Evolutionary conservation across 2,797 vertebrate species (phyloP), one percentile per base, ranked within the genome.

Genomic region (Sebastes glaucus): DNA sequence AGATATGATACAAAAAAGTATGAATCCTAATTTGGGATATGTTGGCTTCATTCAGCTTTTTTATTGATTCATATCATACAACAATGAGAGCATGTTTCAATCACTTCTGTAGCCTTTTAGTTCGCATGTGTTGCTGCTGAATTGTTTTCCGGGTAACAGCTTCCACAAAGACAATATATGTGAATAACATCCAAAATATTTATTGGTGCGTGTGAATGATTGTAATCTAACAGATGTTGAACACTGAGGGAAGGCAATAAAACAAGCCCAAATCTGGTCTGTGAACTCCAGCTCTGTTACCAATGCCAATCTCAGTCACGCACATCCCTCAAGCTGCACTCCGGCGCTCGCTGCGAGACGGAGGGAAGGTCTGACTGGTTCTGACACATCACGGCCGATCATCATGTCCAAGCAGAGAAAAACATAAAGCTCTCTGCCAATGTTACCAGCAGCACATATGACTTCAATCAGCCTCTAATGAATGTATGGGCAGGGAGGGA

Each of bases 281-380:
- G 81, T 69, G 82, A 77, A 86, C 85, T 87, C 61, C 64, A 77
- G 74, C 80, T 76, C 63, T 61, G 71, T 60, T 78, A 61, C 46
- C 73, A 57, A 83, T 88, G 92, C 93, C 94, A 93, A 81, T 75
- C 88, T 82, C 83, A 89, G 92, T 94, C 94, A 94, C 90, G 92
- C 93, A 92, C 85, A 89, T 79, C 82, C 80, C 84, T 73, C 66
- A 32, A 83, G 67, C 74, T 67, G 59, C 59, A 32, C 72, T 74
- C 55, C 28, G 57, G 60, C 84, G 33, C 25, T 56, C 28, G 62
- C 59, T 63, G 55, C 6, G 20, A 59, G 35, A 72, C 65, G n/a
- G 57, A 68, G 38, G 13, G 67, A 65, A 68, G 68, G 33, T 68
- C 72, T 81, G 76, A 86, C 83, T 86, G 82, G 77, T 87, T 85